Evolutionary conservation across 2,797 vertebrate species (phyloP).

Genomic region (Stomatorhinus walkeri): DNA sequence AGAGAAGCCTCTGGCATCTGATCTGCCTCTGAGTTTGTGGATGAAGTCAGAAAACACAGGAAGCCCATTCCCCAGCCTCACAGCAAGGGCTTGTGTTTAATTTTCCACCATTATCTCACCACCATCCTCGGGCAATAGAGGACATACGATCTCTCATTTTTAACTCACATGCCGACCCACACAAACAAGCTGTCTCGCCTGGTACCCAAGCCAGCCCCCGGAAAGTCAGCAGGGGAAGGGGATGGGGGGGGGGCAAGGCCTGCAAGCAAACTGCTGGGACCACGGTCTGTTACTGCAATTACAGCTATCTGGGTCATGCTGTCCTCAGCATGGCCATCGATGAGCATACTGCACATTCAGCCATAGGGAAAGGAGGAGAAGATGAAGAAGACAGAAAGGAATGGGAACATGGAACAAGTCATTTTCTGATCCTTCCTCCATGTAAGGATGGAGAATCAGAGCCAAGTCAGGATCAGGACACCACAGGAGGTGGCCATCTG

Average conservation of each 20-base stretch:
- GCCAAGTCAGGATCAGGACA: constrained; percentile 4
- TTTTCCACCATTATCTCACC: neutral
- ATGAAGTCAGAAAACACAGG: neutral
- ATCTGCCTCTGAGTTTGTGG: neutral
- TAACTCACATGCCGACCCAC: neutral
- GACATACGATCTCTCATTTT: neutral
- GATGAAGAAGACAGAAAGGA: neutral
- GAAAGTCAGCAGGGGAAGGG: neutral
- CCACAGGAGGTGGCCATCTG: neutral
- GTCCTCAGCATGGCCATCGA: neutral
- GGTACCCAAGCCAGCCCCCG: neutral
- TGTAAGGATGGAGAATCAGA: neutral
- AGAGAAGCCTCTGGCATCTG: neutral
- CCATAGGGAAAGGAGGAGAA: neutral
- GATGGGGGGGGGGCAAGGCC: neutral
- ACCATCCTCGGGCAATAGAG: neutral
- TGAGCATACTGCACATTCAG: neutral
- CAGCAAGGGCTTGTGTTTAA: neutral
- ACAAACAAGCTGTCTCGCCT: neutral
- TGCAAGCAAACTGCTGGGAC: neutral
- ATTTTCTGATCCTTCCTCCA: neutral
- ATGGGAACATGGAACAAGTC: neutral
- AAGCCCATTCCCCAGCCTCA: neutral
- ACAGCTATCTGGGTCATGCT: neutral
- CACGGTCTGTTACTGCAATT: neutral